Evolutionary conservation across 2,113 vertebrate genomes (phyloP), one percentile per base, ranked within the genome.

Genomic region (Alethe castanea): DNA sequence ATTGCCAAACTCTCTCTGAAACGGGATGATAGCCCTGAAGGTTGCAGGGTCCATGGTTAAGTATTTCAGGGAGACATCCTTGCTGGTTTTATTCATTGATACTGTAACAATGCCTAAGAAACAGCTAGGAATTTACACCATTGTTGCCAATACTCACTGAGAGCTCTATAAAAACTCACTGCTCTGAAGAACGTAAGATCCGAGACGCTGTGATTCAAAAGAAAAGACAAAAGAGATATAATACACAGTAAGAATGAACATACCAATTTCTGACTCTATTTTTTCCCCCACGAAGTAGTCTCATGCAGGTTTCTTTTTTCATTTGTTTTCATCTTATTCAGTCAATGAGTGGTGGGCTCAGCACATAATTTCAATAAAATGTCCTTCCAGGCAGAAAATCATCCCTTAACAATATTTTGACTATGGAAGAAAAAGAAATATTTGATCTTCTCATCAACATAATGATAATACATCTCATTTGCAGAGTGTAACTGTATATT

Each of bases 361-460:
- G 53, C 59, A 95, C 62, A 72, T 36, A 92, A 94, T 92, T 83
- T 95, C 84, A 92, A 92, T 94, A 95, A 91, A 94, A 94, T 61
- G 94, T 95, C 78, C 77, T 94, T 95, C 94, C 90, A 98, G 88
- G 93, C 81, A 94, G 77, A 81, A 90, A 96, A 91, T 65, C 86
- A 90, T 93, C 70, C 50, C 95, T 94, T 81, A 81, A 92, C 50
- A 96, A 95, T 88, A 97, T 91, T 95, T 97, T 93, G 90, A 96
- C 50, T 90, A 72, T 6, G 24, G 81, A 95, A 92, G 62, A 47
- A 92, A 95, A 91, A 90, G 94, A 93, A 94, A 73, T 88, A 95
- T 81, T 94, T 96, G 73, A 91, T 82, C 93, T 96, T 94, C 95
- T 91, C 78, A 79, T 95, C 92, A 94, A 38, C 78, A 83, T 92